phyloP scores from a whole-genome alignment of 2,797 vertebrate species.

The Danio choprae region DNA sequence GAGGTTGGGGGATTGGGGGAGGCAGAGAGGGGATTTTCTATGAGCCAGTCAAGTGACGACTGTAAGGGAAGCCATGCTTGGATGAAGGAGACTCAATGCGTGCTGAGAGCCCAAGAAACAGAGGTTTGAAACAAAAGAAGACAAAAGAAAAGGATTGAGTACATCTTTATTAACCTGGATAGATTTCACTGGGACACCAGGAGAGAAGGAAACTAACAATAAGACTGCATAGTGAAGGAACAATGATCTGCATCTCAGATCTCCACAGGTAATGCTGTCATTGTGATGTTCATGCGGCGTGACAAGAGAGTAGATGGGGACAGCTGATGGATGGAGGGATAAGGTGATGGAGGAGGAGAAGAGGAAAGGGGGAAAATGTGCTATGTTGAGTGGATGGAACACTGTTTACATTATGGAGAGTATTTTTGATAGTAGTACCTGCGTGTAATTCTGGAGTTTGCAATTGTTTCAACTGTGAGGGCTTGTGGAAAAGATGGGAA shows the following conservation, averaged over 20 bases:
- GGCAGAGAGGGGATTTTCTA: conserved; percentile 23
- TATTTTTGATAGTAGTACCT: neutral
- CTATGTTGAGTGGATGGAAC: neutral
- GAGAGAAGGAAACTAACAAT: neutral
- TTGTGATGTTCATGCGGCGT: conserved; percentile 22
- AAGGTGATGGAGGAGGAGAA: neutral
- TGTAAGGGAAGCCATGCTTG: conserved; percentile 33
- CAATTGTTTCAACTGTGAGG: neutral
- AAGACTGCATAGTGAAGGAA: conserved; percentile 27
- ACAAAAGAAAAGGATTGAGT: conserved; percentile 10
- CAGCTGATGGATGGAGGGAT: conserved; percentile 10
- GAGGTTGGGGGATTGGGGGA: conserved; percentile 14
- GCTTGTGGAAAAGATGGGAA: neutral
- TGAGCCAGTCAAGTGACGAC: conserved; percentile 16
- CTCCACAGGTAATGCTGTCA: conserved; percentile 42
- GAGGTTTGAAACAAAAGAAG: neutral
- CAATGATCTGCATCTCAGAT: conserved; percentile 18
- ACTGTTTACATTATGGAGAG: neutral
- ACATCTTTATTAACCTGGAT: conserved; percentile 4
- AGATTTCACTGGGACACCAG: conserved; percentile 7
- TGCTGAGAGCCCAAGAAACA: conserved; percentile 12
- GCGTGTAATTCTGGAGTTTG: neutral
- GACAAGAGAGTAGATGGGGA: conserved; percentile 29
- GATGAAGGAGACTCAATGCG: neutral
- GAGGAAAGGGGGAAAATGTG: neutral